phyloP scores from a whole-genome alignment of 1,140 invertebrate genomes.

The Eciton burchellii region DNA sequence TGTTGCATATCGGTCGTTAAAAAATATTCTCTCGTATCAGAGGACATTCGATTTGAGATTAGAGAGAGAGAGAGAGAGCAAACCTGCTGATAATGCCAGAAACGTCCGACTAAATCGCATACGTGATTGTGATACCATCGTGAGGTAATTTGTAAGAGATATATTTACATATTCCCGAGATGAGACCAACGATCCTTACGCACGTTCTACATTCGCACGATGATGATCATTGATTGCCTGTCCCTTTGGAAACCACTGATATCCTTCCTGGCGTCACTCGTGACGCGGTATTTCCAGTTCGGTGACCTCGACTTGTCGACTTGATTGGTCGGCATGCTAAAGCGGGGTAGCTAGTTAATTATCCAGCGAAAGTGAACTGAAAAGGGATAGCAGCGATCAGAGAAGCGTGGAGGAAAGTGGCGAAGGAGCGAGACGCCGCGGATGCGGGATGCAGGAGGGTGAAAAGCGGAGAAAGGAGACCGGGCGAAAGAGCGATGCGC shows the following conservation, averaged over 20 bases:
- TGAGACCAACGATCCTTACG: no score
- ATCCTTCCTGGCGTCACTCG: slow-evolving; percentile 15
- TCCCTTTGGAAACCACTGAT: neutral
- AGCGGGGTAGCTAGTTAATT: slow-evolving; percentile 78
- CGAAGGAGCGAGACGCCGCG: slow-evolving; percentile 27
- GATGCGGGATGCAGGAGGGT: slow-evolving; percentile 56
- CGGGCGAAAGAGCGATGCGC: neutral
- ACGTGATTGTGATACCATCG: no score
- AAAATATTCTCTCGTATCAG: neutral
- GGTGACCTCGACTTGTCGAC: slow-evolving; percentile 56
- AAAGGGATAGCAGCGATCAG: slow-evolving; percentile 71
- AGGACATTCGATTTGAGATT: neutral
- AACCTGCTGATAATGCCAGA: no score
- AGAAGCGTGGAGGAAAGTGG: slow-evolving; percentile 61
- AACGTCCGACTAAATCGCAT: no score
- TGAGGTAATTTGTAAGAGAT: neutral
- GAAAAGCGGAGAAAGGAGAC: slow-evolving; percentile 18
- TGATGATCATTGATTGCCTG: slow-evolving; percentile 59
- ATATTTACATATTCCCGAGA: neutral
- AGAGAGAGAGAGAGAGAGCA: no score
- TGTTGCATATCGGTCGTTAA: neutral
- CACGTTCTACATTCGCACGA: neutral
- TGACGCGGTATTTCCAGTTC: slow-evolving; percentile 63
- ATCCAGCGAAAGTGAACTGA: slow-evolving; percentile 79
- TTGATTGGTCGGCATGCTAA: slow-evolving; percentile 43